A percentile compares a stretch with the other conserved stretches of the same genome.
Conservation (phyloP, 2,797 vertebrate genomes). For the Antrozous pallidus region DNA sequence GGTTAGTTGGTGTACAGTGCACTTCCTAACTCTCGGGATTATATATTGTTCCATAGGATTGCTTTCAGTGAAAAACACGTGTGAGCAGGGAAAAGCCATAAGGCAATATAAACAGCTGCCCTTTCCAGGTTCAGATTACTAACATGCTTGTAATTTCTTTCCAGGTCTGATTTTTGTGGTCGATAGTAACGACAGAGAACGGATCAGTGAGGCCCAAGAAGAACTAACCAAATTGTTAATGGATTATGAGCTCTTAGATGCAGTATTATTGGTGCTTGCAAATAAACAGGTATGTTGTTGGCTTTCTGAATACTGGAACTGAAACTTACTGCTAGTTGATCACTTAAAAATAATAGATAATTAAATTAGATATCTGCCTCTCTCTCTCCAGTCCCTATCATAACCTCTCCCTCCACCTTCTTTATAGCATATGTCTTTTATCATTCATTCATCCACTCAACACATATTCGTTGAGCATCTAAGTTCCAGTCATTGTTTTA, state of each 20-base stretch:
- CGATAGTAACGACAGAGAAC: conserved; percentile 88
- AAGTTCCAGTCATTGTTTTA: background rate
- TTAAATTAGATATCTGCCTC: background rate
- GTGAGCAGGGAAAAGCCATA: background rate
- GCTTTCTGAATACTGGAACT: background rate
- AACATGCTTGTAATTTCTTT: background rate
- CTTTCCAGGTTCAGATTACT: background rate
- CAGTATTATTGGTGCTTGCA: conserved; percentile 86
- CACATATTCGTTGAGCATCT: background rate
- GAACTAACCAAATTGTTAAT: conserved; percentile 86
- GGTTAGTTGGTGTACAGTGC: background rate
- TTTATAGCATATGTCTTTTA: background rate
- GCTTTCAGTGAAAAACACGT: background rate
- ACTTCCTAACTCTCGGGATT: background rate
- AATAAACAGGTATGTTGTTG: conserved; percentile 86
- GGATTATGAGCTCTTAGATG: conserved; percentile 87
- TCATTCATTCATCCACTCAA: background rate
- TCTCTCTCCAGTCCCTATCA: background rate
- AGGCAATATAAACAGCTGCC: background rate
- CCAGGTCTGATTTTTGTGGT: conserved; percentile 90
- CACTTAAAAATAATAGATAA: background rate
- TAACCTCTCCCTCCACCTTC: background rate
- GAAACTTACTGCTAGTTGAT: background rate
- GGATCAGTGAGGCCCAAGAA: conserved; percentile 85
- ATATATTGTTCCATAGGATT: background rate